Conservation (phyloP, 2,797 vertebrate genomes). For the Pempheris klunzingeri region DNA sequence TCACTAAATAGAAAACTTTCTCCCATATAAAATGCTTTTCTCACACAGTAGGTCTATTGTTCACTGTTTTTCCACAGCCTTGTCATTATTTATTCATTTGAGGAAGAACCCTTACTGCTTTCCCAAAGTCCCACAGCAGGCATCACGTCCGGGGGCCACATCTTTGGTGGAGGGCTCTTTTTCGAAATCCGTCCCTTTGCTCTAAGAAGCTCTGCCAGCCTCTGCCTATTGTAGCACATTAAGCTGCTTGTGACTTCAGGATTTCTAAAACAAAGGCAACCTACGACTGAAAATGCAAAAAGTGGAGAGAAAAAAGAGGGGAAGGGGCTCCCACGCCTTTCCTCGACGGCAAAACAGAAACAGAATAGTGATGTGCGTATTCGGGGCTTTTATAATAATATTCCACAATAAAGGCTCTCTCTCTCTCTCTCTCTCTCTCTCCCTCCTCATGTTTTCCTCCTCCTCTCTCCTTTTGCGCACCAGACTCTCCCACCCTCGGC, state of each 20-base stretch:
- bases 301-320: background rate
- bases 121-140: background rate
- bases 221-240: slow-evolving; percentile 38
- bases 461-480: slow-evolving; percentile 75
- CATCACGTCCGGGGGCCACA: background rate
- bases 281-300: slow-evolving; percentile 33
- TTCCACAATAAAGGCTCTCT: slow-evolving; percentile 47
- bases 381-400: slow-evolving; percentile 49
- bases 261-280: slow-evolving; percentile 55
- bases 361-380: slow-evolving; percentile 48
- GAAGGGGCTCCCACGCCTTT: slow-evolving; percentile 47
- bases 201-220: slow-evolving; percentile 30
- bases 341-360: slow-evolving; percentile 50
- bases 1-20: background rate
- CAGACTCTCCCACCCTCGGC: slow-evolving; percentile 76
- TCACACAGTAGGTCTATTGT: background rate
- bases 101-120: background rate
- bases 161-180: slow-evolving; percentile 6
- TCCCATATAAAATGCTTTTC: background rate
- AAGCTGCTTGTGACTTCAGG: slow-evolving; percentile 40
- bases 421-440: slow-evolving; percentile 33
- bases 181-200: background rate
- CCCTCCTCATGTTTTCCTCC: slow-evolving; percentile 52
- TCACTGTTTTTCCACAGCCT: background rate
- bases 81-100: slow-evolving; percentile 1